Evolutionary conservation across 2,888 invertebrate genomes (phyloP), one percentile per base, ranked within the genome.

Genomic region (Polia nebulosa): DNA sequence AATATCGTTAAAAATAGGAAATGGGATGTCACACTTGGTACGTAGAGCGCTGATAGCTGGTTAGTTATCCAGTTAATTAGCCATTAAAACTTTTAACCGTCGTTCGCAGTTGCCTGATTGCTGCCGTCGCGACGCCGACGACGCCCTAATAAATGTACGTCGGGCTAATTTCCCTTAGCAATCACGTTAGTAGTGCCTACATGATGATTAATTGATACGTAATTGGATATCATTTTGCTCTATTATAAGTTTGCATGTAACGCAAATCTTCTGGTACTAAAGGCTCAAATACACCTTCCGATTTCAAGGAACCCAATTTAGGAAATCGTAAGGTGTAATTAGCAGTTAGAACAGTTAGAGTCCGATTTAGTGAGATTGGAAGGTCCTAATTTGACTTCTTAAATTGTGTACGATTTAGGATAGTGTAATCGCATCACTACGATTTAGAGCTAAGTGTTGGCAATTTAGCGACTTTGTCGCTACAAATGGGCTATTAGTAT

Each of bases 11-110:
- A 83, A 85, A 85, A 86, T 86, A 85, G 88, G 88, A 89, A 89
- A 87, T 83, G 81, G 72, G 68, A 72, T 80, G 83, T 83, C 76
- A 75, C 77, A 57, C 25, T 73, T 39, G 27, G 47, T 65, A 70
- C 73, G 76, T 66, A 78, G 72, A 64, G 70, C 57, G 77, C 69
- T 76, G 83, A 86, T 83, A 84, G 81, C 77, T 61, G 66, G 72
- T 73, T 82, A 84, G 84, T 80, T 84, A 83, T 83, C 81, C 75
- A 84, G 76, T 85, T 90, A 91, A 91, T 91, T 89, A 90, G 84
- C 88, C 85, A 88, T 91, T 91, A 91, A 91, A 91, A 91, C 84
- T 90, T 92, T 82, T 81, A 82, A 81, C 83, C 79, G 78, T 71
- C 74, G 81, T 72, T 74, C 75, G 81, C 71, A 75, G 70, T 76